phyloP scores from a whole-genome alignment of 2,888 invertebrate species.

The Acleris holmiana region DNA sequence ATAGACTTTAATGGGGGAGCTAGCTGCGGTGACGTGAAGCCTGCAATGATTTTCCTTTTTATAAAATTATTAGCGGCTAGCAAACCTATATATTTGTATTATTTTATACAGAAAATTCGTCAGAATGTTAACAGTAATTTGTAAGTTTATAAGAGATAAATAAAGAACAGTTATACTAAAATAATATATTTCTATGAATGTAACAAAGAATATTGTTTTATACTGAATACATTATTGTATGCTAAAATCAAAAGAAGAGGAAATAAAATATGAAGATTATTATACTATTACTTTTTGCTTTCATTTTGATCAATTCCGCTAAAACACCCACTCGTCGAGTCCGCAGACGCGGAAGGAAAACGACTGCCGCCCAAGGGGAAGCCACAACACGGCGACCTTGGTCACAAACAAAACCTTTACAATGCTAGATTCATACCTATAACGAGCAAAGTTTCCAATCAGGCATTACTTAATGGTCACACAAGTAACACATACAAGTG shows the following conservation, averaged over 20 bases:
- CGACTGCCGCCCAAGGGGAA: not conserved
- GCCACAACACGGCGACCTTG: conserved; percentile 4
- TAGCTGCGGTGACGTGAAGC: conserved; percentile 47
- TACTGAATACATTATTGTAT: conserved; percentile 82
- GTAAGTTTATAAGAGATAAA: conserved; percentile 80
- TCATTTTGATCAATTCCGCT: conserved; percentile 51
- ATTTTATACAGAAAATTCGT: conserved; percentile 79
- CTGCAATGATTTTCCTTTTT: conserved; percentile 41
- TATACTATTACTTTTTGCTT: conserved; percentile 76
- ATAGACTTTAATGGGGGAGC: conserved; percentile 57
- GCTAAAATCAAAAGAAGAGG: conserved; percentile 69
- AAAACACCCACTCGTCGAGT: not conserved
- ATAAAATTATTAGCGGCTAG: conserved; percentile 46
- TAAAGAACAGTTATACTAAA: conserved; percentile 79
- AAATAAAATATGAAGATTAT: conserved; percentile 84
- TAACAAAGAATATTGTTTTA: conserved; percentile 85
- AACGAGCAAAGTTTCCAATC: not conserved
- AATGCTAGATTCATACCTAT: not conserved
- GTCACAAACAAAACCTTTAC: not conserved
- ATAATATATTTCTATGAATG: conserved; percentile 84
- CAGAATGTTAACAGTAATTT: conserved; percentile 83
- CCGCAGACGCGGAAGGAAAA: conserved; percentile 8
- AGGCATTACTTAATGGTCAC: conserved; percentile 6
- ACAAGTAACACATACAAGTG: conserved; percentile 7
- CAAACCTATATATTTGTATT: conserved; percentile 70